Evolutionary conservation across 1,140 invertebrate species (phyloP), one percentile per base, ranked within the genome.

Genomic region (Drosophila micromelanica): DNA sequence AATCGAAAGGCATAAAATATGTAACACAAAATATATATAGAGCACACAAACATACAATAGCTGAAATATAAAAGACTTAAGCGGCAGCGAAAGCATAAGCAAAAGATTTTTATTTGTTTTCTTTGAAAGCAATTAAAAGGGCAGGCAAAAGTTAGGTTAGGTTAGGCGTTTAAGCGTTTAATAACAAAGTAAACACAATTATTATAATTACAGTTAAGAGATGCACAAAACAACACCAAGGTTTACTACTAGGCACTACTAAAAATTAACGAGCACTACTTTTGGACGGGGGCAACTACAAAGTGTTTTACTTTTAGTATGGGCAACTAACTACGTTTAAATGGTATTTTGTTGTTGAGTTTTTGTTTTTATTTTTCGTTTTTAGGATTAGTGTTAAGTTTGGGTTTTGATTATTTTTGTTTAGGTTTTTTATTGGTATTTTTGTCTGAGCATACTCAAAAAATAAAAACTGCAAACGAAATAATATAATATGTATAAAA

Each of bases 391-490:
- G 73, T 73, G 76, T 82, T 87, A 86, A 76, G 61, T 80, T 78
- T 65, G 56, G 38, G 52, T 74, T 70, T 73, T 52, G 43, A 42
- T 67, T 62, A 64, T 69, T 54, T 65, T 64, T 59, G 32, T 54
- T 57, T 72, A 30, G 60, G 40, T 17, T 79, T 64, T 75, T 20
- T 43, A 55, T 61, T 68, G 15, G 20, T 52, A 52, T 52, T 35
- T 56, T 27, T 40, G 49, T 45, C 27, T 69, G 51, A 55, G 52
- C 42, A 56, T 63, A 76, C 48, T 74, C 56, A 56, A 63, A 80
- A 54, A 85, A 82, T 72, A 49, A 80, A 78, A 90, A 89, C 84
- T 89, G 84, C 76, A 89, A 89, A 89, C 85, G 57, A 89, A 90
- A 87, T 82, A 89, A 89, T 82, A 79, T 59, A 68, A 67, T 67